These are phyloP conservation scores for Sorex araneus DNA, from an alignment of 2,113 vertebrate species.

Conservation along the genomic window DNA sequence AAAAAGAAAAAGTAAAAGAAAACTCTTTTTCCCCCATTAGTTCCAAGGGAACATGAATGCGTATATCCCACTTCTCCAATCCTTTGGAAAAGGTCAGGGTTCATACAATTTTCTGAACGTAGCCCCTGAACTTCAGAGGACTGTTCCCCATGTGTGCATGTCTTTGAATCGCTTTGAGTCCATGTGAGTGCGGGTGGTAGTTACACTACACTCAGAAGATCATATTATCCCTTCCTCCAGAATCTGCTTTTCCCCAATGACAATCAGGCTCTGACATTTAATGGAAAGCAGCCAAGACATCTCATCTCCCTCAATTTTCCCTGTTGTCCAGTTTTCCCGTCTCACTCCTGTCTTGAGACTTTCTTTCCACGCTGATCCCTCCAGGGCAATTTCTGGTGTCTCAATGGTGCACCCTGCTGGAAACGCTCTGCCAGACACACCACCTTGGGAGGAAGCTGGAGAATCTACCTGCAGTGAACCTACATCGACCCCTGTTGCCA, in stretches of 20 bases:
- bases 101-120: background rate
- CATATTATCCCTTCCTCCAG: background rate
- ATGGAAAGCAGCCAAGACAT: background rate
- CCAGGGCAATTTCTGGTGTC: background rate
- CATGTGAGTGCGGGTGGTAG: accelerated
- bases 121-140: background rate
- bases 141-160: accelerated
- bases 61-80: background rate
- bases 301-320: background rate
- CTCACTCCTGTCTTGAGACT: background rate
- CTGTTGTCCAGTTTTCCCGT: background rate
- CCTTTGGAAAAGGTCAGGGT: background rate
- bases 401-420: constrained; percentile 78
- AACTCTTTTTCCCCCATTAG: background rate
- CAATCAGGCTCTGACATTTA: background rate
- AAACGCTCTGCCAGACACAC: background rate
- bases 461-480: background rate
- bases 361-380: background rate
- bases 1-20: background rate
- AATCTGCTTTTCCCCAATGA: background rate
- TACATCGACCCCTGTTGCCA: background rate
- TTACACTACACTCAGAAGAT: background rate
- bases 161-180: background rate
- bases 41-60: background rate
- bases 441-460: background rate